A percentile compares a stretch with the other conserved stretches of the same genome.
phyloP scores from a whole-genome alignment of 2,797 vertebrate genomes.

The Stomatorhinus walkeri region DNA sequence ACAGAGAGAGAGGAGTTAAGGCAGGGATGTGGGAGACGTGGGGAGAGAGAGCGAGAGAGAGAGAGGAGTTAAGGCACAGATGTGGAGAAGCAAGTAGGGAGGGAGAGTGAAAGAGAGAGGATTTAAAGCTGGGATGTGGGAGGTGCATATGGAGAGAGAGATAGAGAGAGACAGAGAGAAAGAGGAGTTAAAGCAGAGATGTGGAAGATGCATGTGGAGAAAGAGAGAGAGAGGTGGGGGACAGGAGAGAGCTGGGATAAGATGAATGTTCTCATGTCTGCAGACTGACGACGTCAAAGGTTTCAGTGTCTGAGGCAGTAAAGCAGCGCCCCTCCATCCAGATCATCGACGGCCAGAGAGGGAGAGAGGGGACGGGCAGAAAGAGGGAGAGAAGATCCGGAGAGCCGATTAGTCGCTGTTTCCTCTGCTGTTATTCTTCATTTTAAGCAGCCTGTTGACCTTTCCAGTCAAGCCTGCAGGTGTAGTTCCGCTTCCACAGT shows the following conservation, averaged over 20 bases:
- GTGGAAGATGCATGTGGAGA: background rate
- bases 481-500: conserved; percentile 54
- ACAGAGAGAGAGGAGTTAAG: conserved; percentile 20
- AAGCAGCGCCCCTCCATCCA: conserved; percentile 37
- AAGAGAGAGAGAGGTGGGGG: conserved; percentile 4
- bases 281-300: conserved; percentile 44
- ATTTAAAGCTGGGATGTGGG: conserved; percentile 24
- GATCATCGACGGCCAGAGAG: conserved; percentile 9
- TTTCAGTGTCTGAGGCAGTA: conserved; percentile 41
- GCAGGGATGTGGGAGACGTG: conserved; percentile 15
- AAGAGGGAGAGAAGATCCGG: conserved; percentile 38
- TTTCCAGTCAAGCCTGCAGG: conserved; percentile 61
- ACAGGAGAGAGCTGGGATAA: conserved; percentile 18
- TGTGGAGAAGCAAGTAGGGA: background rate
- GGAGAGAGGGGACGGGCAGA: background rate
- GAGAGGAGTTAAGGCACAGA: conserved; percentile 17
- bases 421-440: conserved; percentile 57
- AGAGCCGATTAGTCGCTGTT: conserved; percentile 48
- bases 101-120: background rate
- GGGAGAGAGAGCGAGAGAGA: background rate
- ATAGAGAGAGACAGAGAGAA: background rate
- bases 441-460: conserved; percentile 68
- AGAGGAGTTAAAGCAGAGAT: conserved; percentile 17
- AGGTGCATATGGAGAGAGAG: background rate
- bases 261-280: conserved; percentile 35